phyloP scores from a whole-genome alignment of 2,113 vertebrate species.

The Bettongia penicillata region DNA sequence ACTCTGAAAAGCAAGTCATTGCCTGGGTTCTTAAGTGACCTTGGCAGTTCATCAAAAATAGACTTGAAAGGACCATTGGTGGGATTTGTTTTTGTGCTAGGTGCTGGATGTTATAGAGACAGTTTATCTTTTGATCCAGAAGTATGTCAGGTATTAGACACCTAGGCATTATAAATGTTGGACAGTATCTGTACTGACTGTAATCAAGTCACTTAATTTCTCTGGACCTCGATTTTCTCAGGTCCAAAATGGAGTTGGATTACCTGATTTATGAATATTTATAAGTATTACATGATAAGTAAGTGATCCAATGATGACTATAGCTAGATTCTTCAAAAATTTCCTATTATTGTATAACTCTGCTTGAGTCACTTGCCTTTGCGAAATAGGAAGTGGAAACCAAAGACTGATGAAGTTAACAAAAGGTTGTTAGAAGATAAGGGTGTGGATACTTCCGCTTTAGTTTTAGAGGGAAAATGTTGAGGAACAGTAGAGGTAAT shows the following conservation, averaged over 20 bases:
- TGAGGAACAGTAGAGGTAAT: slow-evolving; percentile 6
- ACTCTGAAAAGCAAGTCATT: not conserved
- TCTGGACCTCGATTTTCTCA: not conserved
- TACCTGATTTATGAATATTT: not conserved
- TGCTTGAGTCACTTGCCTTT: not conserved
- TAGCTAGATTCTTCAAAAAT: not conserved
- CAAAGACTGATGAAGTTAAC: not conserved
- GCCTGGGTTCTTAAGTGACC: not conserved
- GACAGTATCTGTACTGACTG: not conserved
- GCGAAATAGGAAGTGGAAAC: not conserved
- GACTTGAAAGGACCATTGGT: not conserved
- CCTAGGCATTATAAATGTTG: not conserved
- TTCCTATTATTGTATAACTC: not conserved
- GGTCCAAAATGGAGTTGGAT: not conserved
- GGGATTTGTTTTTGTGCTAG: not conserved
- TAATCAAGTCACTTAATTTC: not conserved
- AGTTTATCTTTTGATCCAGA: not conserved
- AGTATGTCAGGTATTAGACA: not conserved
- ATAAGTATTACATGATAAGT: too few relatives aligned
- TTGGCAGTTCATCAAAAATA: not conserved
- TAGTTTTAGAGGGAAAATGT: slow-evolving; percentile 24
- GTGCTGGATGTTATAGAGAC: not conserved
- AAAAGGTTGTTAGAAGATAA: not conserved
- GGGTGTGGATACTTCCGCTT: not conserved
- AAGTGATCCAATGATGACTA: not conserved